Evolutionary conservation across 2,888 invertebrate species (phyloP), one percentile per base, ranked within the genome.

Genomic region (Heliconius erato): DNA sequence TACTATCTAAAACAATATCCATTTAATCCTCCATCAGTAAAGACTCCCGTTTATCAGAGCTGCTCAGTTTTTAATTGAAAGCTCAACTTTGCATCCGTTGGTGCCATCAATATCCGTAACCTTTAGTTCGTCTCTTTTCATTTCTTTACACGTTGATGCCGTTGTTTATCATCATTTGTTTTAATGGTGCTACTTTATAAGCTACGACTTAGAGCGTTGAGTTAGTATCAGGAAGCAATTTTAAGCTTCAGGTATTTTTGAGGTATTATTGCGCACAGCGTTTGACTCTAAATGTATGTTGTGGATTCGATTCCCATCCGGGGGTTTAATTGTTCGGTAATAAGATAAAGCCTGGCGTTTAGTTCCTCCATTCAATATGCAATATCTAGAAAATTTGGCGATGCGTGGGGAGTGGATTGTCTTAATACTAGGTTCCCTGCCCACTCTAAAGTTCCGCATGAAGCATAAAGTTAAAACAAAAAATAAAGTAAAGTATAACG

Each of bases 1-100:
- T 11, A 40, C n/a, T 44, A 26, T 19, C 40, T 67, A 28, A 26
- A 44, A 28, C 35, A 78, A 68, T 63, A 23, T 16, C 85, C 79
- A 84, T 32, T 63, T 44, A 77, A 76, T 74, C 77, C 78, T 26
- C 65, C 11, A 78, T 23, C 35, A 82, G 79, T 67, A 69, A 81
- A 80, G 67, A 74, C 83, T 84, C 84, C 85, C 85, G 86, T 88
- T 87, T 85, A 87, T 86, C 85, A 85, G 85, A 79, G 89, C 87
- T 90, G 91, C 89, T 91, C 89, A 90, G 90, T 90, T 90, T 90
- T 88, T 93, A 93, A 94, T 93, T 92, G 93, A 93, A 92, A 89
- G 91, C 91, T 92, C 89, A 86, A 87, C 86, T 87, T 85, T 85
- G 80, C 90, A 89, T 89, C 91, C 89, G 90, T 90, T 89, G 89